Evolutionary conservation across 2,888 invertebrate species (phyloP).

Genomic region (Homarus gammarus): DNA sequence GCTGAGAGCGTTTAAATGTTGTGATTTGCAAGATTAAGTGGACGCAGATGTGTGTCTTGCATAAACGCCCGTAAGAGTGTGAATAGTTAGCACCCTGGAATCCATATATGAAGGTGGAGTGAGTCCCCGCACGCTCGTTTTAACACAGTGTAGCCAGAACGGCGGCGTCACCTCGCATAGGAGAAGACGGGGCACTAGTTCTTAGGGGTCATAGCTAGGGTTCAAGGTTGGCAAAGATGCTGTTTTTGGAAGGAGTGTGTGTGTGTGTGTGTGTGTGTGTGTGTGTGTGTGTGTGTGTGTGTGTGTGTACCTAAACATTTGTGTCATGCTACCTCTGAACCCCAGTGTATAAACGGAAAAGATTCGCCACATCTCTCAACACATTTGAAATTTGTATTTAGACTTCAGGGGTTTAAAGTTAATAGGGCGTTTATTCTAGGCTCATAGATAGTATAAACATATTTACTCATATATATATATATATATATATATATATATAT

Average conservation of each 20-base stretch:
- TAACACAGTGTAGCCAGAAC: not conserved
- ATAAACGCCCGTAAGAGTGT: not conserved
- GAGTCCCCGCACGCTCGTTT: not conserved
- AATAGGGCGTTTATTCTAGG: too few species aligned
- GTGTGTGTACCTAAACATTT: not conserved
- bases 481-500: constrained; percentile 24
- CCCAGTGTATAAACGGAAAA: too few species aligned
- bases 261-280: constrained; percentile 13
- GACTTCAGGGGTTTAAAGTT: too few species aligned
- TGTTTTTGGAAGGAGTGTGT: not conserved
- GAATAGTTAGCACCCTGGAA: not conserved
- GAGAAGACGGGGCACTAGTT: too few species aligned
- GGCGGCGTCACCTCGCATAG: not conserved
- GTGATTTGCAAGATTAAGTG: constrained; percentile 8
- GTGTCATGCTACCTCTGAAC: too few species aligned
- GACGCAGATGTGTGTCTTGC: not conserved
- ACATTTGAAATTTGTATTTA: too few species aligned
- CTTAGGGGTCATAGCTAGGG: too few species aligned
- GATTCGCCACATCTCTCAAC: too few species aligned
- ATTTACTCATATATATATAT: constrained; percentile 5
- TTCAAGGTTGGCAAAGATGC: too few species aligned
- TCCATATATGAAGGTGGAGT: not conserved
- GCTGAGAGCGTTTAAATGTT: not conserved
- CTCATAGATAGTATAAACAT: not conserved
- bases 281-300: constrained; percentile 21